Base-by-base conservation (phyloP, 1,140 invertebrate genomes). In the Bombus picipes region DNA sequence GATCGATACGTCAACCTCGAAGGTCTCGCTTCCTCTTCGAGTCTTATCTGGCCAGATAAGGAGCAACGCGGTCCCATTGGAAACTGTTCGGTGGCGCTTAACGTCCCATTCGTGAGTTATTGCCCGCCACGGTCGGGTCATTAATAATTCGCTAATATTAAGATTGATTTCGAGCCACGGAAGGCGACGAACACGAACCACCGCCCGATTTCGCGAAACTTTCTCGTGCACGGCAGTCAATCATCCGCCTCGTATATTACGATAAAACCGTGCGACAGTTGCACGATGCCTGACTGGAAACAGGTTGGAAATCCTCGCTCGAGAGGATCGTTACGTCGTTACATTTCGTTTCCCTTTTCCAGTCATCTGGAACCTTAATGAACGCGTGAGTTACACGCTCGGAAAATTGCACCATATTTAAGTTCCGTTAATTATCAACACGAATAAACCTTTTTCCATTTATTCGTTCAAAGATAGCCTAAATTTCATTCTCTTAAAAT, bases 61-160 rank as follows among this genome's bases (percentile, higher is more conserved):
- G 83, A 74, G 70, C 75, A 85, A 85, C 68, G 74, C 57, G 89
- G 85, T 85, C 88, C 88, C 88, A 87, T 87, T 90, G 88, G 88
- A 90, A 90, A 87, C 89, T 90, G 75, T 75, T 83, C 74, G 83
- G 75, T 72, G 88, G 66, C 81, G 86, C 86, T 90, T 89, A 90
- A 89, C 73, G 89, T 87, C 88, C 81, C 77, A 81, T 82, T 80
- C 76, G 85, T 89, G 85, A 89, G 86, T 89, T 90, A 90, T 90
- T 82, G 86, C 88, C 66, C 81, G 75, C 57, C 78, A 47, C 70
- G 66, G n/a, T 57, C 81, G 80, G 79, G 88, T 85, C 88, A 88
- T 89, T 90, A 90, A 89, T 90, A 90, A 90, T 65, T 80, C 78
- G 62, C 78, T 75, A 84, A 89, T 90, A 90, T 90, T 89, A 90